Evolutionary conservation across 2,113 vertebrate genomes (phyloP), one percentile per base, ranked within the genome.

Genomic region (Phocoena sinus): DNA sequence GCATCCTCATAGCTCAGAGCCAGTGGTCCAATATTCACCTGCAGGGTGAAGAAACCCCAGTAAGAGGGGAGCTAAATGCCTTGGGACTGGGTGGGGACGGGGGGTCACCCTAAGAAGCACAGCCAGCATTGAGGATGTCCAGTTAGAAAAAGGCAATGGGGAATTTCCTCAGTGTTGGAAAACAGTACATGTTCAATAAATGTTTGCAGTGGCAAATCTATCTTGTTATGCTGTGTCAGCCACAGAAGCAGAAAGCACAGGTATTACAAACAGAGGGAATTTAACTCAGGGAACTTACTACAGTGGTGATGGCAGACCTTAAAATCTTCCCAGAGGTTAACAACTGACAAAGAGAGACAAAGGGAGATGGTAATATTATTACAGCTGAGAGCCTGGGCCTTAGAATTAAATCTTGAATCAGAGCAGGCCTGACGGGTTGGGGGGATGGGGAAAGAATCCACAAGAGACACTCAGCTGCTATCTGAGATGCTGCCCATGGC

Each of bases 21-120:
- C 62, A 9, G 17, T 0, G 1, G 6, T 2, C 2, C 0, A n/a
- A 18, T 25, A 44, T 25, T 14, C 13, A 36, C 8, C 36, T 58
- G 8, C 38, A 38, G 33, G 2, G 17, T 41, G n/a, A 28, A 13
- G 25, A 58, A 50, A 31, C 67, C 47, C 50, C 36, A 36, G 26
- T 21, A 56, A 36, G 41, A n/a, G 26, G 7, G 56, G 44, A 67
- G 53, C 23, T 25, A 9, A 74, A 53, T 9, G 12, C 18, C 68
- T 38, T 41, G 50, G n/a, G 53, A 28, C 53, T 33, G 53, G 56
- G 13, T 33, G 8, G 47, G 36, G 23, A 0, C 18, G 4, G 31
- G 6, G 28, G 76, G 13, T 47, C 67, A 23, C 38, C 15, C 25
- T 60, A 3, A 6, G 41, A 62, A 1, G 25, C 9, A 41, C 6